These are phyloP conservation scores for Aradophagus sp. DNA, from an alignment of 1,140 invertebrate genomes.

Conservation along the genomic window DNA sequence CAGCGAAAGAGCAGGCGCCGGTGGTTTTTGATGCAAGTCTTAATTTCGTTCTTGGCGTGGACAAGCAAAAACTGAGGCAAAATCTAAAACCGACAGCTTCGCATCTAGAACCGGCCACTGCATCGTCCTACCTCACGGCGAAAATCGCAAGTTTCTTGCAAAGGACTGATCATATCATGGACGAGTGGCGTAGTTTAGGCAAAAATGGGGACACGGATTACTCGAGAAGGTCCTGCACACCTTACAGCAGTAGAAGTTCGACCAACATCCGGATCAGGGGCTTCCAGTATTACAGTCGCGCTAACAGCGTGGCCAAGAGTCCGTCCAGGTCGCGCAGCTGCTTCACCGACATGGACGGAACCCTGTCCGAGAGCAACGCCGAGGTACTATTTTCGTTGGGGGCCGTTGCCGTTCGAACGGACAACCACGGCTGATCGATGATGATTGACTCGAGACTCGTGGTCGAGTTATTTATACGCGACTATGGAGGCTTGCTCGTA, in stretches of 20 bases:
- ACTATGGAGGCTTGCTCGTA: no score
- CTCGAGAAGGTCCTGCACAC: conserved; percentile 65
- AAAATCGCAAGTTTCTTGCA: conserved; percentile 87
- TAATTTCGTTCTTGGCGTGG: conserved; percentile 83
- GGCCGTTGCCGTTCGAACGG: not conserved
- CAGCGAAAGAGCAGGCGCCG: conserved; percentile 80
- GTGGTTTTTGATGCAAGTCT: conserved; percentile 88
- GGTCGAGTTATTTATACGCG: no score
- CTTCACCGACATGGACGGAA: conserved; percentile 74
- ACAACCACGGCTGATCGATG: no score
- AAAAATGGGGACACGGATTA: conserved; percentile 74
- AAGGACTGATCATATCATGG: conserved; percentile 88
- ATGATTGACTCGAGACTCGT: no score
- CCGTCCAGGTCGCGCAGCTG: conserved; percentile 58
- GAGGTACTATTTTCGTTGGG: conserved; percentile 60
- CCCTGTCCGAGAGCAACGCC: conserved; percentile 79
- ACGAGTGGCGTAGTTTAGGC: conserved; percentile 84
- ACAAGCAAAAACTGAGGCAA: conserved; percentile 80
- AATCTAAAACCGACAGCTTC: conserved; percentile 82
- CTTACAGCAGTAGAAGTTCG: conserved; percentile 81
- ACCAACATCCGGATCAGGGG: conserved; percentile 88
- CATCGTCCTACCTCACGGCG: conserved; percentile 82
- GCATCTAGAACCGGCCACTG: conserved; percentile 82
- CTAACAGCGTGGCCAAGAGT: conserved; percentile 73
- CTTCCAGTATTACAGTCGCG: conserved; percentile 81